Percentiles rank a stretch among this genome's conserved stretches.
These are phyloP conservation scores for Heliconius hewitsoni DNA, from an alignment of 1,140 invertebrate species.

Conservation along the genomic window DNA sequence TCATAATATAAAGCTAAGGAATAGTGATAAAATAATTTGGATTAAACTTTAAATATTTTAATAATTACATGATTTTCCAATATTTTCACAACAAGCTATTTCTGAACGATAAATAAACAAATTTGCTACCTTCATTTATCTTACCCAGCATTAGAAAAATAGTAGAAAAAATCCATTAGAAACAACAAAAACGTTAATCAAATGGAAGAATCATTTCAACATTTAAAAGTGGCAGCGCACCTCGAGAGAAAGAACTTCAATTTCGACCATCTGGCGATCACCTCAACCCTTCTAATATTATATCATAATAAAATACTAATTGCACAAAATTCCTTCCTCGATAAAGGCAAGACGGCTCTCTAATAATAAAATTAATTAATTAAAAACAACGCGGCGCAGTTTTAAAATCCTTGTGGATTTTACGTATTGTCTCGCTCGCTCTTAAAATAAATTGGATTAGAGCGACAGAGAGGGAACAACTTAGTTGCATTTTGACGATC, in stretches of 20 bases:
- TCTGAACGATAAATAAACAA: too few species aligned
- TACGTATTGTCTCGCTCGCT: conserved; percentile 35
- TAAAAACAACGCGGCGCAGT: conserved; percentile 64
- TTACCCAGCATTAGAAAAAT: neutral
- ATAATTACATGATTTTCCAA: too few species aligned
- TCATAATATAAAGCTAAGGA: neutral
- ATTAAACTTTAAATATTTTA: too few species aligned
- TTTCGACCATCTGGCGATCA: conserved; percentile 64
- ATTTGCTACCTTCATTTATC: too few species aligned
- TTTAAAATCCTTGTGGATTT: conserved; percentile 29
- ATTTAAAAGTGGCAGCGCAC: neutral
- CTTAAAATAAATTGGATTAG: neutral
- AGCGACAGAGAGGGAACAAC: conserved; percentile 12
- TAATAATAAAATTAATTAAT: conserved; percentile 80
- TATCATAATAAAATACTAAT: conserved; percentile 79
- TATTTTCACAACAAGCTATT: too few species aligned
- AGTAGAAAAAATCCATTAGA: neutral
- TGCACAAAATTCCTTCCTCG: conserved; percentile 62
- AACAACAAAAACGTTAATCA: neutral
- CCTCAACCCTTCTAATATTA: conserved; percentile 76
- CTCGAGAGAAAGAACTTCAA: conserved; percentile 19
- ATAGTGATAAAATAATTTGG: too few species aligned
- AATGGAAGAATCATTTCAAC: neutral
- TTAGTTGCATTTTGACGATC: conserved; percentile 20
- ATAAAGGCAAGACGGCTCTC: conserved; percentile 70